Percentiles rank a stretch among this genome's conserved stretches.
These are phyloP conservation scores for Acanthacorydalis orientalis DNA, from an alignment of 2,888 invertebrate genomes.

Conservation along the genomic window DNA sequence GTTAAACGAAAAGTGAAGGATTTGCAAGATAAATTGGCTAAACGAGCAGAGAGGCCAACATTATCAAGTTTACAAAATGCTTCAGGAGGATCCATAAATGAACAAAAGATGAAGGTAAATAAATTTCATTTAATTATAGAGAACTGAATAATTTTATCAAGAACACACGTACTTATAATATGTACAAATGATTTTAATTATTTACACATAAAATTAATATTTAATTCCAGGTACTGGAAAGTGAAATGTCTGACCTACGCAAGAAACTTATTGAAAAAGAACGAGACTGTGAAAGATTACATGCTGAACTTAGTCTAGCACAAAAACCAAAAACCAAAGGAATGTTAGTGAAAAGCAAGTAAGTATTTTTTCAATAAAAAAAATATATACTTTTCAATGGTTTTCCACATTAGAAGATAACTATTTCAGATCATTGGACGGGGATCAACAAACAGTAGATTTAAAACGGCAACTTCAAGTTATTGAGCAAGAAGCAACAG, in stretches of 20 bases:
- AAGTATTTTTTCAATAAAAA: conserved; percentile 17
- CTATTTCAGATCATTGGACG: conserved; percentile 37
- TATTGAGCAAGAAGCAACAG: conserved; percentile 58
- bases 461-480: conserved; percentile 56
- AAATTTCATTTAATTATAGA: no score
- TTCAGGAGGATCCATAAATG: conserved; percentile 36
- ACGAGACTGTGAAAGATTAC: conserved; percentile 58
- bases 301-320: conserved; percentile 47
- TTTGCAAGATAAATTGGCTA: conserved; percentile 50
- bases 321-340: conserved; percentile 42
- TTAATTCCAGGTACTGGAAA: conserved; percentile 39
- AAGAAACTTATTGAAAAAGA: conserved; percentile 71
- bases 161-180: no score
- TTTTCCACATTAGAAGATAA: neutral
- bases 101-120: conserved; percentile 48
- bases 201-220: conserved; percentile 17
- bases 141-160: no score
- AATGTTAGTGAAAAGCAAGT: conserved; percentile 45
- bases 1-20: conserved; percentile 60
- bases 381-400: neutral
- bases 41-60: conserved; percentile 20
- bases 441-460: conserved; percentile 48
- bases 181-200: no score
- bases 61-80: conserved; percentile 12
- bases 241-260: conserved; percentile 54